Evolutionary conservation across 2,797 vertebrate species (phyloP).

Genomic region (Eulemur mongoz): DNA sequence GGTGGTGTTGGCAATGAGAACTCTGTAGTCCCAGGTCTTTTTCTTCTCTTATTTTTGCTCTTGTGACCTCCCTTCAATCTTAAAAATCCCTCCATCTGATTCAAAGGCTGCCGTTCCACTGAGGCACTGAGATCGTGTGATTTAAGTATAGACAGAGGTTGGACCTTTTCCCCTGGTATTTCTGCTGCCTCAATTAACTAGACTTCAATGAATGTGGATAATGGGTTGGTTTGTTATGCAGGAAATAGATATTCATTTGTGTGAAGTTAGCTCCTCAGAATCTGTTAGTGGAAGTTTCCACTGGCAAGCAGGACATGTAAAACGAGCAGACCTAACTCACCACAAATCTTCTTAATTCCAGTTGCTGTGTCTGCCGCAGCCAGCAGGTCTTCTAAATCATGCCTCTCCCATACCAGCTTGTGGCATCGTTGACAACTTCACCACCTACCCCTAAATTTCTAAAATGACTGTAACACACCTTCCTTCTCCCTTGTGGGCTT

Average conservation of each 20-base stretch:
- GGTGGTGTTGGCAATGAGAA: fast-evolving
- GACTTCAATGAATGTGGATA: not conserved
- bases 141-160: not conserved
- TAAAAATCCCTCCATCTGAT: not conserved
- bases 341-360: not conserved
- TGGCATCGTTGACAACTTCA: fast-evolving
- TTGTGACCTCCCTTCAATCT: not conserved
- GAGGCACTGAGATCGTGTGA: fast-evolving
- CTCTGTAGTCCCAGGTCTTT: fast-evolving
- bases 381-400: not conserved
- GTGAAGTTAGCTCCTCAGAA: not conserved
- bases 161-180: too few species aligned
- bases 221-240: not conserved
- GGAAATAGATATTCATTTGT: not conserved
- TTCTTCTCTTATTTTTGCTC: too few species aligned
- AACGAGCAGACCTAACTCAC: fast-evolving
- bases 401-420: fast-evolving
- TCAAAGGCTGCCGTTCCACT: not conserved
- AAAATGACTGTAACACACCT: not conserved
- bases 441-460: too few species aligned
- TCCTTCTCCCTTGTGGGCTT: not conserved
- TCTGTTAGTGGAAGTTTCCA: not conserved
- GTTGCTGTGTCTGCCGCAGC: fast-evolving
- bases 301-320: not conserved
- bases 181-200: fast-evolving